Base-by-base conservation (phyloP, 1,140 invertebrate species). In the Paracyclopina nana region DNA sequence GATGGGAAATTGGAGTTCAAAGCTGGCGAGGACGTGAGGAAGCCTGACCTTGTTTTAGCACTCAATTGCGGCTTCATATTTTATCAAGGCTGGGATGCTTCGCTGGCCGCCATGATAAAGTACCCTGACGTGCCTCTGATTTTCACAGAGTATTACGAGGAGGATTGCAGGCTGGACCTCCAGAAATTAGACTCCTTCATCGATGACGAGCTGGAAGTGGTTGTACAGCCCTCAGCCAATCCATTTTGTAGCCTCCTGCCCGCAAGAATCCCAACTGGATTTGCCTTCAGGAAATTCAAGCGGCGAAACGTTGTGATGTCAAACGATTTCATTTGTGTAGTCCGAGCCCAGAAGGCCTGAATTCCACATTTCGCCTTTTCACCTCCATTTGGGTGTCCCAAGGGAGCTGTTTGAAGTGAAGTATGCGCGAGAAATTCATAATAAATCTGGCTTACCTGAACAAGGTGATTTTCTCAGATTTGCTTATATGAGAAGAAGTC, bases 21-120 rank as follows among this genome's bases (percentile, higher is more conserved):
- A 20, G 22, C 46, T 27, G n/a, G n/a, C n/a, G n/a, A n/a, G n/a
- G 20, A 38, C 5, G 34, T 38, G 8, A 20, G 5, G 14, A 16
- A 14, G 25, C 50, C 50, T 14, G 50, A 52, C 18, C n/a, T 43
- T n/a, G 41, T 52, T 9, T 26, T 25, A 26, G 41, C 31, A 26
- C 41, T 52, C 9, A 40, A 52, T 43, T 52, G 50, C 28, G 50
- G 50, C 12, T 52, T 52, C 31, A 44, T 46, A 6, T 52, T 46
- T 14, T 52, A 52, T 27, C 24, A 30, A 14, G 22, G 38, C 18
- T 52, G 50, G 50, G 34, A 52, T 26, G 20, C 50, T 3, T 42
- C 31, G n/a, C 42, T 52, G n/a, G 38, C 50, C 2, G n/a, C 14
- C 3, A 44, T 52, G 22, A 18, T 52, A n/a, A 22, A 14, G n/a